Conservation (phyloP, 2,888 invertebrate species). For the Pomacea canaliculata region DNA sequence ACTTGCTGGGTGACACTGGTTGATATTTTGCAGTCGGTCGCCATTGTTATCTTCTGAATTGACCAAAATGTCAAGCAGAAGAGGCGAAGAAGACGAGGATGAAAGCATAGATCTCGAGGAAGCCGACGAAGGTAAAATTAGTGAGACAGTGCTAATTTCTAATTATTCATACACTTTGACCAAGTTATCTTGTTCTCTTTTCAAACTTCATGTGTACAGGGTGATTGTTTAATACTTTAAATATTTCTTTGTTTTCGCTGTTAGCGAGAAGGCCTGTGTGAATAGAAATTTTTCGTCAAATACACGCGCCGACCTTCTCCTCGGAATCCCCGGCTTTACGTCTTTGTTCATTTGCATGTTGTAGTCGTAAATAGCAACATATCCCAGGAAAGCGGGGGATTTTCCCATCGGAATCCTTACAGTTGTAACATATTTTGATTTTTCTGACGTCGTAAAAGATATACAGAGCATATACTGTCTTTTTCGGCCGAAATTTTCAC, state of each 20-base stretch:
- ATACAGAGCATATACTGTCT: conserved; percentile 1
- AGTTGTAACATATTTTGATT: conserved; percentile 24
- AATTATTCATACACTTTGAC: neutral
- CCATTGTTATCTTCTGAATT: no score
- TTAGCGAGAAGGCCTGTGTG: no score
- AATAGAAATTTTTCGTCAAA: neutral
- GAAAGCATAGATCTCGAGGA: conserved; percentile 58
- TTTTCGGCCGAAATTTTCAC: conserved; percentile 20
- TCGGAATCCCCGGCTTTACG: conserved; percentile 41
- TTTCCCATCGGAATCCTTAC: conserved; percentile 21
- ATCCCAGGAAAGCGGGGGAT: conserved; percentile 30
- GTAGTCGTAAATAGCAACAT: conserved; percentile 38
- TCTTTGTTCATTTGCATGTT: conserved; percentile 59
- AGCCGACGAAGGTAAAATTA: conserved; percentile 39
- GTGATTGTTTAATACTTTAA: no score
- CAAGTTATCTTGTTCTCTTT: neutral
- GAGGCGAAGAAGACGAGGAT: conserved; percentile 51
- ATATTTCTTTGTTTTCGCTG: no score
- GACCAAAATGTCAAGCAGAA: conserved; percentile 32
- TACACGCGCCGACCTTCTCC: conserved; percentile 5
- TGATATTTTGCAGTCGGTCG: no score
- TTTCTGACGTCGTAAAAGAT: neutral
- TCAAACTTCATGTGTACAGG: neutral
- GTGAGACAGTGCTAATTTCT: conserved; percentile 3
- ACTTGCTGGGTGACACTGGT: no score